phyloP scores from a whole-genome alignment of 2,113 vertebrate species.

The Bos indicus region DNA sequence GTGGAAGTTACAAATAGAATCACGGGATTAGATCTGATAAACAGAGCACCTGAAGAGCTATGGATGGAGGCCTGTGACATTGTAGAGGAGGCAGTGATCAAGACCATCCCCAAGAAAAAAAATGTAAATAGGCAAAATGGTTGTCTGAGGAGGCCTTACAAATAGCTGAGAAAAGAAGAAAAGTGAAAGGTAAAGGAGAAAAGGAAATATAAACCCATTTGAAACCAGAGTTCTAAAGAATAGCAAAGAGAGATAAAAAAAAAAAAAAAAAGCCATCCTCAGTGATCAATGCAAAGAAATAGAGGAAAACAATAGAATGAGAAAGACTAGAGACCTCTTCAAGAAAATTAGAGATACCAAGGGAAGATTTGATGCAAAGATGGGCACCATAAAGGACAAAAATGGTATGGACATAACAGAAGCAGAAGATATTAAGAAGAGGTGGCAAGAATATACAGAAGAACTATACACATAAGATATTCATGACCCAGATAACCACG shows the following conservation, averaged over 20 bases:
- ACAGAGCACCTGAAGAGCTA: background rate
- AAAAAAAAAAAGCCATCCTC: background rate
- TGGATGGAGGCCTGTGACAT: too few species aligned
- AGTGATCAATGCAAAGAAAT: background rate
- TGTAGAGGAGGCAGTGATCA: too few species aligned
- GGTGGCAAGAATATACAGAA: background rate
- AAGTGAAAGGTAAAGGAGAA: background rate
- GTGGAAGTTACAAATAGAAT: background rate
- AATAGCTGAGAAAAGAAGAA: background rate
- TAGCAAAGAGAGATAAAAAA: background rate
- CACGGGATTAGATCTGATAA: background rate
- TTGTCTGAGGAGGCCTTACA: too few species aligned
- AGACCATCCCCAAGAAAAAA: too few species aligned
- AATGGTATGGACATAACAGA: background rate
- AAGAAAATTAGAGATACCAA: background rate
- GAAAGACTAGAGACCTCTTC: background rate
- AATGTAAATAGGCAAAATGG: too few species aligned
- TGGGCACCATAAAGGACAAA: background rate
- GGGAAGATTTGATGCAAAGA: background rate
- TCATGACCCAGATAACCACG: background rate
- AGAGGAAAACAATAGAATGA: background rate
- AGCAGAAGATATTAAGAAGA: background rate
- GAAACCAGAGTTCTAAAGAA: background rate
- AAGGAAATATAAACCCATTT: background rate
- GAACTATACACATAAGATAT: background rate